Evolutionary conservation across 1,140 invertebrate species (phyloP).

Genomic region (Macrotrachela quadricornifera): DNA sequence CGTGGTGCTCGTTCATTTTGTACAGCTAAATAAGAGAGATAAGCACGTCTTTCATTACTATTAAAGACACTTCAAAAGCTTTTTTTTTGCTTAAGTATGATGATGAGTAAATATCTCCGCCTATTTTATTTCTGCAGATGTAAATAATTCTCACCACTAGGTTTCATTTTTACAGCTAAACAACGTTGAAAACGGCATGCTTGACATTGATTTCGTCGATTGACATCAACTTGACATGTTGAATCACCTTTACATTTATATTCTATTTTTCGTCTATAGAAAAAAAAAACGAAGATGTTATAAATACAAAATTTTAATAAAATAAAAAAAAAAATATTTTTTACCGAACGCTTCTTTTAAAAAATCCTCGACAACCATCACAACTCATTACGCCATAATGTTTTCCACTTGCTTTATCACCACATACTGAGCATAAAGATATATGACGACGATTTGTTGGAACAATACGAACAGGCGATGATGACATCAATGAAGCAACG

Average conservation of each 20-base stretch:
- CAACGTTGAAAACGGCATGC: conserved; percentile 78
- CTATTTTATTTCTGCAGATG: too few relatives aligned
- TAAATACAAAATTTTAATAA: too few relatives aligned
- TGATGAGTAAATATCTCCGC: too few relatives aligned
- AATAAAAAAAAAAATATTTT: not conserved
- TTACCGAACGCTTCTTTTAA: conserved; percentile 58
- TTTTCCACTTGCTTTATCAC: conserved; percentile 28
- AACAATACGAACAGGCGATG: too few relatives aligned
- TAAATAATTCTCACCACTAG: conserved; percentile 48
- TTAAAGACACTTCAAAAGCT: too few relatives aligned
- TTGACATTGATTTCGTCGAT: conserved; percentile 74
- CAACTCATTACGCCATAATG: conserved; percentile 31
- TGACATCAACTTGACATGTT: conserved; percentile 67
- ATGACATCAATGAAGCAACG: too few relatives aligned
- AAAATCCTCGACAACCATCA: conserved; percentile 58
- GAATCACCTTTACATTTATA: conserved; percentile 79
- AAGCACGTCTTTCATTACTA: too few relatives aligned
- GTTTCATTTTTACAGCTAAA: conserved; percentile 75
- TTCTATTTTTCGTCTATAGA: conserved; percentile 49
- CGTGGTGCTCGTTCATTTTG: too few relatives aligned
- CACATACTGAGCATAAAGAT: conserved; percentile 32
- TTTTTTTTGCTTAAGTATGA: too few relatives aligned
- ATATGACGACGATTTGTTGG: not conserved
- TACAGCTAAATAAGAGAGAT: too few relatives aligned
- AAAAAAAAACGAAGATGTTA: conserved; percentile 4